Conservation (phyloP, 1,140 invertebrate genomes). For the Matsumurasca onukii region DNA sequence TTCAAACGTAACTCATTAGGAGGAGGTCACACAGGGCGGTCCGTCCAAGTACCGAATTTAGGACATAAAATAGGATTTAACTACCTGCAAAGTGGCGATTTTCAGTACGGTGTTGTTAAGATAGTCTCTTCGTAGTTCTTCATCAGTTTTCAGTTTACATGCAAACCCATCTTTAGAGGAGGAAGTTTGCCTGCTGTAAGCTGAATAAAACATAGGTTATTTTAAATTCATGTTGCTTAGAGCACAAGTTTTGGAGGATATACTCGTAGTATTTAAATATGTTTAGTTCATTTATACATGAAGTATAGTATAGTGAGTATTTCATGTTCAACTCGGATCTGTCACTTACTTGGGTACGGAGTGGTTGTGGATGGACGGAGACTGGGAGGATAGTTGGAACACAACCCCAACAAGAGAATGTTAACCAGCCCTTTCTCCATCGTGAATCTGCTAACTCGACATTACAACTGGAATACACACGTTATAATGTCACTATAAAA, state of each 20-base stretch:
- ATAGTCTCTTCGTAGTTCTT: conserved; percentile 38
- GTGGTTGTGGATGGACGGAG: conserved; percentile 19
- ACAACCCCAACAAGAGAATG: conserved; percentile 31
- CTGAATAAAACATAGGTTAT: neutral
- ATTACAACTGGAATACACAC: too few relatives aligned
- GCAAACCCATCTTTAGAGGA: conserved; percentile 28
- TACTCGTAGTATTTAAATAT: too few relatives aligned
- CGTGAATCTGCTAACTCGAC: neutral
- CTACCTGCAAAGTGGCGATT: conserved; percentile 42
- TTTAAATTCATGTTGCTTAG: too few relatives aligned
- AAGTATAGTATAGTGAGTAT: too few relatives aligned
- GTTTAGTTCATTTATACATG: too few relatives aligned
- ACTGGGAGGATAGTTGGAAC: conserved; percentile 35
- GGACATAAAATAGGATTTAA: conserved; percentile 24
- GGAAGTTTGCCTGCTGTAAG: neutral
- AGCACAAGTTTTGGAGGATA: too few relatives aligned
- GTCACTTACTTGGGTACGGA: conserved; percentile 9
- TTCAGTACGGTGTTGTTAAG: conserved; percentile 40
- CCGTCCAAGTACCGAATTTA: too few relatives aligned
- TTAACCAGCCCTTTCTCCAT: conserved; percentile 29
- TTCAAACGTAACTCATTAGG: too few relatives aligned
- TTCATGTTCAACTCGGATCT: too few relatives aligned
- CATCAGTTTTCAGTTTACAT: conserved; percentile 36
- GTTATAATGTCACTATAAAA: too few relatives aligned
- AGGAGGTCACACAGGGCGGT: too few relatives aligned